Percentiles rank a stretch among this genome's conserved stretches.
Evolutionary conservation across 2,888 invertebrate species (phyloP).

Genomic region (Diplolepis rosae): DNA sequence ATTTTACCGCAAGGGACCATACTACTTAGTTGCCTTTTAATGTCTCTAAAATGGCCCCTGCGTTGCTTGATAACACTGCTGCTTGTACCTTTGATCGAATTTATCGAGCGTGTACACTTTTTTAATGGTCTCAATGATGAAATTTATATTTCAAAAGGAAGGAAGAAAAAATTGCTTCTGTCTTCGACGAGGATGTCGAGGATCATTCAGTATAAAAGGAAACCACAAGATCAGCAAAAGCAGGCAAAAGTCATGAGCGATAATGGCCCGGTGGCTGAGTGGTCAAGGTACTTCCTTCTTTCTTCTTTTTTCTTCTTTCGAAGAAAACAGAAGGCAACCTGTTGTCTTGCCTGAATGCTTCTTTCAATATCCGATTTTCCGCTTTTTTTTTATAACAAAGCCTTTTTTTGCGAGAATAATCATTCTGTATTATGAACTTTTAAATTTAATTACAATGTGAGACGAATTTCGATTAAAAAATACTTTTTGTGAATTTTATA

Average conservation of each 20-base stretch:
- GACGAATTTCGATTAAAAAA: no score
- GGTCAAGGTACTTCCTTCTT: constrained; percentile 18
- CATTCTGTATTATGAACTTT: no score
- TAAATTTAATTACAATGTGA: no score
- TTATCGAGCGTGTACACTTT: neutral
- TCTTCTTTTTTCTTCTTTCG: neutral
- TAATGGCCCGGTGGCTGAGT: constrained; percentile 16
- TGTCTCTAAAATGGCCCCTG: neutral
- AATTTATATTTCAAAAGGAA: neutral
- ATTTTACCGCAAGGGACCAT: neutral
- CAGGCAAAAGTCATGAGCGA: constrained; percentile 29
- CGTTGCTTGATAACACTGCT: neutral
- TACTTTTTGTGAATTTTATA: no score
- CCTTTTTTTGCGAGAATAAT: neutral
- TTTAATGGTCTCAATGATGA: neutral
- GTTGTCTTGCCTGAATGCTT: constrained; percentile 14
- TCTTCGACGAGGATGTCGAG: constrained; percentile 3
- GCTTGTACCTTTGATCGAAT: neutral
- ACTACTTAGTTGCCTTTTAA: neutral
- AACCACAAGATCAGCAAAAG: constrained; percentile 29
- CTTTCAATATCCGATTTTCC: constrained; percentile 3
- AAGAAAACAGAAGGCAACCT: neutral
- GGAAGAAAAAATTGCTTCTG: constrained; percentile 7
- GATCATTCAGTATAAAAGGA: constrained; percentile 17
- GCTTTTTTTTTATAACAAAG: neutral